Percentiles rank a stretch among this genome's conserved stretches.
These are phyloP conservation scores for Nephotettix cincticeps DNA, from an alignment of 1,140 invertebrate species.

Conservation along the genomic window DNA sequence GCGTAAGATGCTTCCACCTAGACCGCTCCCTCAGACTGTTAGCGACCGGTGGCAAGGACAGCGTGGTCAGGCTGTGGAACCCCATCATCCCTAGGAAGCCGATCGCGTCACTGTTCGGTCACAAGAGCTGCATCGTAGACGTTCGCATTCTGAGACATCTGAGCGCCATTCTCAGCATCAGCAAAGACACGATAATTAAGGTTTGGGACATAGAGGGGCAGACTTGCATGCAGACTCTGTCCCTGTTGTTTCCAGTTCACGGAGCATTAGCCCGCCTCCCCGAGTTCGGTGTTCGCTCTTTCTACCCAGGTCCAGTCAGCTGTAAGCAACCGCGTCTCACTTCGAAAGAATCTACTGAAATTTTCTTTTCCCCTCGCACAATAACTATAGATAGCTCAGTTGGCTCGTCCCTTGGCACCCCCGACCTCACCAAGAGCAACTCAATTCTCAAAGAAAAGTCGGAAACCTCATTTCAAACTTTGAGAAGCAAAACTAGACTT, in stretches of 20 bases:
- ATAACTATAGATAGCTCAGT: too few species aligned
- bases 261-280: background rate
- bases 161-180: constrained; percentile 49
- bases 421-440: too few species aligned
- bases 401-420: too few species aligned
- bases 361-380: too few species aligned
- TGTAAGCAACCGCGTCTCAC: too few species aligned
- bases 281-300: background rate
- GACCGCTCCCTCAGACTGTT: constrained; percentile 48
- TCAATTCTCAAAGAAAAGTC: too few species aligned
- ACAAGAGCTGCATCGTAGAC: constrained; percentile 49
- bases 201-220: background rate
- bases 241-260: background rate
- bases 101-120: constrained; percentile 42
- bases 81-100: constrained; percentile 45
- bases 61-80: constrained; percentile 52
- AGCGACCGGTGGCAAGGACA: constrained; percentile 51
- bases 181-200: constrained; percentile 51
- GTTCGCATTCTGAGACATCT: constrained; percentile 47
- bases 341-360: background rate
- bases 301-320: background rate
- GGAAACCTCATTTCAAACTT: too few species aligned
- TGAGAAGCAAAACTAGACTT: too few species aligned
- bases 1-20: constrained; percentile 52
- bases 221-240: background rate